Conservation (phyloP, 35 echinoderm and acorn worm species). For the Apostichopus californicus region DNA sequence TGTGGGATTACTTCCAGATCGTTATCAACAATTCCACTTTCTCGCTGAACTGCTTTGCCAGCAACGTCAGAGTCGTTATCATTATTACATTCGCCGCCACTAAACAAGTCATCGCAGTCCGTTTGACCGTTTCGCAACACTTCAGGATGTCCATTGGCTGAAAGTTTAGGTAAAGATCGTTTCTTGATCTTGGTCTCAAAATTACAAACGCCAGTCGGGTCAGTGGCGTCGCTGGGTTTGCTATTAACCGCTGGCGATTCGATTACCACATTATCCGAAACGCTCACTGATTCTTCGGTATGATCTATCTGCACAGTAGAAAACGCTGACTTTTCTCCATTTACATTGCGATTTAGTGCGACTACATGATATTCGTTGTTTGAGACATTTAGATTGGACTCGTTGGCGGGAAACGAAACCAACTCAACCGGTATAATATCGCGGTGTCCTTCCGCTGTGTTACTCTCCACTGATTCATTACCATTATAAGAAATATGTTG, state of each 20-base stretch:
- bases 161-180: not conserved
- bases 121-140: not conserved
- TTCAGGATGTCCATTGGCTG: not conserved
- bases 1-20: not conserved
- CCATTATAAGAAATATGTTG: not conserved
- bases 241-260: not conserved
- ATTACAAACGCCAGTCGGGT: not conserved
- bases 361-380: too few relatives aligned
- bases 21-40: not conserved
- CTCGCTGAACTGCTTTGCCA: not conserved
- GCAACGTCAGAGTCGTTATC: not conserved
- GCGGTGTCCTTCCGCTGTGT: not conserved
- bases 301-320: not conserved
- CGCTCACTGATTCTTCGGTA: not conserved
- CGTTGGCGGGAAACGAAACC: not conserved
- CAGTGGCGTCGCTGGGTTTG: not conserved
- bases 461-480: not conserved
- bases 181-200: not conserved
- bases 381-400: not conserved
- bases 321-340: constrained; percentile 12
- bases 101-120: not conserved
- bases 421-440: not conserved
- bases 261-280: not conserved
- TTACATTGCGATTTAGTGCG: not conserved
- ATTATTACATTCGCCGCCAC: not conserved